Evolutionary conservation across 2,888 invertebrate genomes (phyloP).

Genomic region (Dorcus hopei): DNA sequence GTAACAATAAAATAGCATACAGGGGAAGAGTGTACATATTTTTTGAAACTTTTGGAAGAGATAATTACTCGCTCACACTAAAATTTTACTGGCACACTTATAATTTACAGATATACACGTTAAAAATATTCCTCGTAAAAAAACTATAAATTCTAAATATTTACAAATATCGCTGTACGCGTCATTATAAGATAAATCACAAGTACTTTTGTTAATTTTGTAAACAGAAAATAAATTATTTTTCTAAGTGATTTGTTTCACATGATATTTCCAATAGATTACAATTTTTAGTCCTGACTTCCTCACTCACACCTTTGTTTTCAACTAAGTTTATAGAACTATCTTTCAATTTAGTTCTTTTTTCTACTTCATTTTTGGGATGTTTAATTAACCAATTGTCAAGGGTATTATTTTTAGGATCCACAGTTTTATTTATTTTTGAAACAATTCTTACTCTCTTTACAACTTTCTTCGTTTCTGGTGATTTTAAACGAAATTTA

Average conservation of each 20-base stretch:
- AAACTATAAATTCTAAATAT: constrained; percentile 44
- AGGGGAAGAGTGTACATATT: not conserved
- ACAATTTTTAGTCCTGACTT: constrained; percentile 9
- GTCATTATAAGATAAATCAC: constrained; percentile 20
- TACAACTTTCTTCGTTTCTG: not conserved
- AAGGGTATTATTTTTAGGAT: constrained; percentile 24
- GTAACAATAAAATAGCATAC: not conserved
- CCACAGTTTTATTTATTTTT: not conserved
- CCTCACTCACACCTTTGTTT: not conserved
- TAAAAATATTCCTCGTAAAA: constrained; percentile 44
- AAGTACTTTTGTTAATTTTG: constrained; percentile 16
- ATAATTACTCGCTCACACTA: constrained; percentile 10
- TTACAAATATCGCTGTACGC: constrained; percentile 26
- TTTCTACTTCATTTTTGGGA: constrained; percentile 16
- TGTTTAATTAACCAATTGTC: constrained; percentile 38
- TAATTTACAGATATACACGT: constrained; percentile 31
- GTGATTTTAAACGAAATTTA: constrained; percentile 6
- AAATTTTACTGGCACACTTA: constrained; percentile 20
- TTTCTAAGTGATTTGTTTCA: not conserved
- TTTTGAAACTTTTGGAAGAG: constrained; percentile 12
- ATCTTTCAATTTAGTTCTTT: not conserved
- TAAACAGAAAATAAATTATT: constrained; percentile 10
- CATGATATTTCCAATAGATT: not conserved
- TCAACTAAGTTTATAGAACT: constrained; percentile 9
- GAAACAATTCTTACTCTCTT: not conserved